Evolutionary conservation across 2,797 vertebrate species (phyloP), one percentile per base, ranked within the genome.

Genomic region (Lutra lutra): DNA sequence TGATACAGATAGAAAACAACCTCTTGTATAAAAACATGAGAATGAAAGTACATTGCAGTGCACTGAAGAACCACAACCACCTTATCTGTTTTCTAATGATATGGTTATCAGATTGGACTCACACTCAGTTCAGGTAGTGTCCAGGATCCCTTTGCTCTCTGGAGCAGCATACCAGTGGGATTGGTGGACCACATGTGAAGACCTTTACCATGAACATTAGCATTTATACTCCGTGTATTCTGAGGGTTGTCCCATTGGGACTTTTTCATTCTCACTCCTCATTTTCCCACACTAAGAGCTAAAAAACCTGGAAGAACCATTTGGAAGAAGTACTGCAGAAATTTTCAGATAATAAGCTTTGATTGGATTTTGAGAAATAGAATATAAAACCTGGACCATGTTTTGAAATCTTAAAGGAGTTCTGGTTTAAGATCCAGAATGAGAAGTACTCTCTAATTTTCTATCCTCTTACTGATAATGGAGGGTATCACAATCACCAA

Each of bases 351-450:
- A 54, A 54, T 48, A 89, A 91, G 12, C n/a, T 91, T 95, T 88
- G 48, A 90, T 82, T 48, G 29, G 15, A 86, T 29, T 95, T 94
- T 93, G 92, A 75, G 70, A 93, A 86, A 72, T 72, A 89, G 82
- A 75, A 58, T 79, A 93, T 90, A 92, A 91, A 96, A 60, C 4
- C 46, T 62, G 56, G 51, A 13, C 56, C 27, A 4, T 87, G 14
- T 82, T 97, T 95, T 93, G 88, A 96, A 90, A 77, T 91, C 29
- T 51, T 88, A 86, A 51, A 79, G 58, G 40, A 94, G 21, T 95
- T 95, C 68, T 77, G 7, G 40, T 85, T 93, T 93, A 72, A 75
- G 46, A 89, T 84, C 64, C 88, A 13, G 15, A 90, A 83, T 94
- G 32, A 75, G 29, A 92, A 88, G 62, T 43, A 29, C 5, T 68